Conservation (phyloP, 2,888 invertebrate genomes). For the Trilocha varians region DNA sequence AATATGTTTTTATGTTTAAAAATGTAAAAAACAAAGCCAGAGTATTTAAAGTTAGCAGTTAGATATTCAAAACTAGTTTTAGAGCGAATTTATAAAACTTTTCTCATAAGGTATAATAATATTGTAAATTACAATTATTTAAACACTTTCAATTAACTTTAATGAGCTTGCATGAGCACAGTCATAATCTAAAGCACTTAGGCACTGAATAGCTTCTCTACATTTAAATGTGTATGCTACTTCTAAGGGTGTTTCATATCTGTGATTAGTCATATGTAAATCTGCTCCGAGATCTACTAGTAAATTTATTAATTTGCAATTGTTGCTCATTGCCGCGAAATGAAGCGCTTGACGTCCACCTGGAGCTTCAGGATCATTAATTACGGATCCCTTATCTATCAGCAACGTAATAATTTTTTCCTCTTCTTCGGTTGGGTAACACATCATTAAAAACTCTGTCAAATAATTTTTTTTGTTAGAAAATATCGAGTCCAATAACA, state of each 20-base stretch:
- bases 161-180: background rate
- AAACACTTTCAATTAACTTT: background rate
- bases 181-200: slow-evolving; percentile 22
- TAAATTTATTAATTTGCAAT: slow-evolving; percentile 39
- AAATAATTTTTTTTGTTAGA: too few relatives aligned
- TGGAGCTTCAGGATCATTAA: slow-evolving; percentile 46
- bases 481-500: background rate
- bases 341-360: slow-evolving; percentile 63
- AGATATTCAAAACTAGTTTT: too few relatives aligned
- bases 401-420: slow-evolving; percentile 44
- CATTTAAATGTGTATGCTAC: slow-evolving; percentile 46
- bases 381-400: slow-evolving; percentile 38
- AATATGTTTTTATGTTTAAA: too few relatives aligned
- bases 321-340: slow-evolving; percentile 65
- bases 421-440: slow-evolving; percentile 42
- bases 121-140: too few relatives aligned
- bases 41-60: too few relatives aligned
- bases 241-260: slow-evolving; percentile 47
- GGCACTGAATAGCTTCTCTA: slow-evolving; percentile 29
- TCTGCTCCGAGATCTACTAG: slow-evolving; percentile 49
- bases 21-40: too few relatives aligned
- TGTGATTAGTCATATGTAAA: slow-evolving; percentile 36
- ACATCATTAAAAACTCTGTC: slow-evolving; percentile 60
- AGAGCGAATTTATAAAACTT: too few relatives aligned
- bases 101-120: too few relatives aligned